Conservation (phyloP, 2,113 vertebrate genomes). For the Phalacrocorax pelagicus region DNA sequence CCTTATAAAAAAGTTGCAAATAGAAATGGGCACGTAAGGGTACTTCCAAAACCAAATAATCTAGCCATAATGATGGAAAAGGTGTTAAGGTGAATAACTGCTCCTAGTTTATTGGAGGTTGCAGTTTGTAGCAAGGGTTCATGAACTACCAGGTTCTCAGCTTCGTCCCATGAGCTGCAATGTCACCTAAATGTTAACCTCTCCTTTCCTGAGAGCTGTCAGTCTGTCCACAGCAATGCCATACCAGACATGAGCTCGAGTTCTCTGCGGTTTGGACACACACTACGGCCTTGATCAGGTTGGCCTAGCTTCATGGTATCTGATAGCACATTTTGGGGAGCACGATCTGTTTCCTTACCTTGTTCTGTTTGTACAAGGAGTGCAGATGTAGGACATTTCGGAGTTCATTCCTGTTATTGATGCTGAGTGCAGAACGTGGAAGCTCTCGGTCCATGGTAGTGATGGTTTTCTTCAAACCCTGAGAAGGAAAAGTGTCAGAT, state of each 20-base stretch:
- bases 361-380: conserved; percentile 86
- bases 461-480: conserved; percentile 89
- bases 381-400: conserved; percentile 86
- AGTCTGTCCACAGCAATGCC: not conserved
- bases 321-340: not conserved
- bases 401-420: conserved; percentile 88
- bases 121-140: not conserved
- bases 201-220: not conserved
- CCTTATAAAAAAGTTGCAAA: not conserved
- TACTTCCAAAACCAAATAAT: not conserved
- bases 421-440: conserved; percentile 85
- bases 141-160: not conserved
- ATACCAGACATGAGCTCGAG: not conserved
- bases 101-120: not conserved
- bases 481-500: not conserved
- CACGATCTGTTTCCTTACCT: conserved; percentile 63
- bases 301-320: not conserved
- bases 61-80: not conserved
- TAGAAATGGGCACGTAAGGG: too few relatives aligned
- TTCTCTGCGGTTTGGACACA: not conserved
- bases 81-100: not conserved
- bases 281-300: not conserved
- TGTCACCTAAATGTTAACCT: not conserved
- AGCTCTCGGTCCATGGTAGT: conserved; percentile 87
- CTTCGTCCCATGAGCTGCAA: not conserved